Base-by-base conservation (phyloP, 37 sponge, comb jelly and placozoan genomes). In the Chondrosia reniformis region DNA sequence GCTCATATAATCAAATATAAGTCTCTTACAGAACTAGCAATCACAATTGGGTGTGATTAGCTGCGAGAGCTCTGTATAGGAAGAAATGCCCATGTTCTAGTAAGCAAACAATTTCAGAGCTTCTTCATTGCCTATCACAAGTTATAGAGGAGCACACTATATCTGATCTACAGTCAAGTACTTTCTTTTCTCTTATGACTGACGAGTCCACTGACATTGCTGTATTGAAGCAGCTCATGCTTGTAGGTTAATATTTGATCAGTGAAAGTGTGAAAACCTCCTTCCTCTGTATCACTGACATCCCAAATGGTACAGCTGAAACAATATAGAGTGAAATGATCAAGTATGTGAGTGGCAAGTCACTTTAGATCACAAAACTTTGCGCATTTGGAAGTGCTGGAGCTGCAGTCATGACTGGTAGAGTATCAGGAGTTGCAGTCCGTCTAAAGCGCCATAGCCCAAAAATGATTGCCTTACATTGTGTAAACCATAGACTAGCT, bases 311-410 rank as follows among this genome's bases (percentile, higher is more conserved):
- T 4, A 80, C 69, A 69, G 80, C 80, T 22, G 80, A 67, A 37
- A 80, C 80, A 45, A 80, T 80, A 67, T 67, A 80, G 43, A 54
- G 46, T 46, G 79, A 78, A 54, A 55, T 67, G 30, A 15, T 77
- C 25, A 24, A 46, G 63, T 71, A 69, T 67, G 33, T 84, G 28
- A 5, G 37, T 30, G 74, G 67, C 56, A 78, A 78, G 37, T 27
- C 25, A 1, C 77, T 77, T 67, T 17, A 67, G 4, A 22, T 84
- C 10, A 40, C 49, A 1, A 79, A 72, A 62, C 45, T 85, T 13
- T 25, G 75, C 57, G 85, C 75, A 28, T 73, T 85, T 40, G 85
- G 85, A 25, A 85, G 85, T 73, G 85, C 78, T 76, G 86, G 86
- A 5, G 76, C 86, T 32, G 32, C 81, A 34, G 86, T 86, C 24